Conservation (phyloP, 2,797 vertebrate genomes). For the Vireo griseus region DNA sequence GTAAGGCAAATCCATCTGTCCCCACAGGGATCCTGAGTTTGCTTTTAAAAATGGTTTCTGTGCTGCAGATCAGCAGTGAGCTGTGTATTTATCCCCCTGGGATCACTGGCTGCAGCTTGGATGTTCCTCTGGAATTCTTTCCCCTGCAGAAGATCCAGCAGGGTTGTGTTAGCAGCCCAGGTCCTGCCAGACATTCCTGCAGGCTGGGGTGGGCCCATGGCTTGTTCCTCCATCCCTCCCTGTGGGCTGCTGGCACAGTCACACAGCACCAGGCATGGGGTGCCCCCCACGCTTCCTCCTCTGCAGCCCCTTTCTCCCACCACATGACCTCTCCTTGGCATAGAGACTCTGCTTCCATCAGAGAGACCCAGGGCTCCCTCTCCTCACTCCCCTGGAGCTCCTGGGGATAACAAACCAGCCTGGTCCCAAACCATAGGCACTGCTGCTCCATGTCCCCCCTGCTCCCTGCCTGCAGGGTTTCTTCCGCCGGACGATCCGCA, state of each 20-base stretch:
- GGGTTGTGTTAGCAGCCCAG: neutral
- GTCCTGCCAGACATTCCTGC: neutral
- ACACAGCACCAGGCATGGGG: neutral
- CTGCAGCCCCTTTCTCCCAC: neutral
- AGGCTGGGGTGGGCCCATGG: neutral
- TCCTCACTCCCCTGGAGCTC: neutral
- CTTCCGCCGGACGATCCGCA: conserved; percentile 94
- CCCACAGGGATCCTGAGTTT: neutral
- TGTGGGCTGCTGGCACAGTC: neutral
- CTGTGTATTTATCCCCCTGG: neutral
- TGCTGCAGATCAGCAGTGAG: neutral
- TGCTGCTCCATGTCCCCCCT: neutral
- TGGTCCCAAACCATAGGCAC: neutral
- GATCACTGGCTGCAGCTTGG: neutral
- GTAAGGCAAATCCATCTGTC: neutral
- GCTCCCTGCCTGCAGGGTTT: conserved; percentile 81
- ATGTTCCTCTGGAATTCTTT: conserved; percentile 6
- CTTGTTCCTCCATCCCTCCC: neutral
- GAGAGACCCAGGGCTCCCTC: neutral
- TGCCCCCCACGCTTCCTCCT: neutral
- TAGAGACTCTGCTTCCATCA: neutral
- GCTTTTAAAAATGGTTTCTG: neutral
- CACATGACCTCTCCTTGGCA: neutral
- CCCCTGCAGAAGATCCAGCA: neutral
- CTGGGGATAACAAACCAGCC: neutral